Conservation (phyloP, 1,140 invertebrate genomes). For the Polypedilum pembai region DNA sequence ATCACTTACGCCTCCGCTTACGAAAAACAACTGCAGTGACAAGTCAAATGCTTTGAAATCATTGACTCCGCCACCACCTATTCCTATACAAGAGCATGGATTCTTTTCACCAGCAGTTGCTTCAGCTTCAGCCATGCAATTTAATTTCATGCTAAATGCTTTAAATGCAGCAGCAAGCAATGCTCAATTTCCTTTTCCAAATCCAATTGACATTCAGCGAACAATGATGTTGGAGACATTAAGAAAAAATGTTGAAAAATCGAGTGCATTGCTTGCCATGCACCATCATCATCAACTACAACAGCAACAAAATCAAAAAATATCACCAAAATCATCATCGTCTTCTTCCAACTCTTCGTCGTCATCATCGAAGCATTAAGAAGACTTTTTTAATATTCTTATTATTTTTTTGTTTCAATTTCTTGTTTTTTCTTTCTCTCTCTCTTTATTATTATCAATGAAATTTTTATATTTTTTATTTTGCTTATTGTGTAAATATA, state of each 20-base stretch:
- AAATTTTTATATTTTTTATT: not conserved
- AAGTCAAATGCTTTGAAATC: conserved; percentile 7
- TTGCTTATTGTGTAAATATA: not conserved
- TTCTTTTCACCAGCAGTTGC: not conserved
- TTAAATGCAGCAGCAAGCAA: not conserved
- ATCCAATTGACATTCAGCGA: not conserved
- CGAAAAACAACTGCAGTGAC: conserved; percentile 1
- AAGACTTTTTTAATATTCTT: not conserved
- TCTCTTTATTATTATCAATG: not conserved
- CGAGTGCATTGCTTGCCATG: not conserved
- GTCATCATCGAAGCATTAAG: conserved; percentile 17
- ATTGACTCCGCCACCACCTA: not conserved
- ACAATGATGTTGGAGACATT: conserved; percentile 20
- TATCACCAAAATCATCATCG: not conserved
- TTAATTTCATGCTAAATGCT: conserved; percentile 10
- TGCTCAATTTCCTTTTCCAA: not conserved
- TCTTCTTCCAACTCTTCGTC: conserved; percentile 1
- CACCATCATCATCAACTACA: not conserved
- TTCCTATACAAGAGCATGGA: not conserved
- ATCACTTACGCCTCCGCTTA: not conserved
- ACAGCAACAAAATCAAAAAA: conserved; percentile 22
- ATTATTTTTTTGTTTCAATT: not conserved
- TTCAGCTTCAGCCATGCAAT: not conserved
- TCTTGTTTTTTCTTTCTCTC: not conserved
- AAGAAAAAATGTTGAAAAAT: conserved; percentile 18